A percentile compares a stretch with the other conserved stretches of the same genome.
phyloP scores from a whole-genome alignment of 2,888 invertebrate genomes.

The Microctonus hyperodae region DNA sequence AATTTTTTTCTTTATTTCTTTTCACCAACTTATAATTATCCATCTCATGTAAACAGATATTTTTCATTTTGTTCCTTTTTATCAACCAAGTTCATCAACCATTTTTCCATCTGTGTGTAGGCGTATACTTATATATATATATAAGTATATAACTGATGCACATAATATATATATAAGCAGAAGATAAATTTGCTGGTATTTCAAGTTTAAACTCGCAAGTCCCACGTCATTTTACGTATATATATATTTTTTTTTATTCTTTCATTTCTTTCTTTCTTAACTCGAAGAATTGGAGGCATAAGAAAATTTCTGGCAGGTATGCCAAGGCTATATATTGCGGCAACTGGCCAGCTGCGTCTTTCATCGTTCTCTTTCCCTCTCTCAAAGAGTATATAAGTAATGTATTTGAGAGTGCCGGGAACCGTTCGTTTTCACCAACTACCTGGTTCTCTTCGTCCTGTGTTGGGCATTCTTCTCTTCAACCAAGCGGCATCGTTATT shows the following conservation, averaged over 20 bases:
- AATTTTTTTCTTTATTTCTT: not conserved
- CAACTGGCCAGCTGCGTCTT: slow-evolving; percentile 1
- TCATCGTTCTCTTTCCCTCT: slow-evolving; percentile 1
- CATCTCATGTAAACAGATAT: slow-evolving; percentile 29
- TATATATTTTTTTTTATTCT: not conserved
- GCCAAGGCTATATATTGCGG: slow-evolving; percentile 23
- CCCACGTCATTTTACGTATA: not conserved
- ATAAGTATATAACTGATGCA: not conserved
- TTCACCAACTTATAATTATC: slow-evolving; percentile 13
- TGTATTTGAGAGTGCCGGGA: slow-evolving; percentile 19
- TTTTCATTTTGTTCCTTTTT: slow-evolving; percentile 22
- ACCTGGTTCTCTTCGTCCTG: slow-evolving; percentile 22
- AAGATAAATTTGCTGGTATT: slow-evolving; percentile 1
- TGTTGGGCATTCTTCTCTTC: slow-evolving; percentile 22
- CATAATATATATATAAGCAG: no score
- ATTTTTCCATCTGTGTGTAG: slow-evolving; percentile 8
- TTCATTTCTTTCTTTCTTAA: no score
- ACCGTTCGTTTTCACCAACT: slow-evolving; percentile 29
- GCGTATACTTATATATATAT: not conserved
- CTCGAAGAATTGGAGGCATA: not conserved
- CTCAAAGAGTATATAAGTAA: not conserved
- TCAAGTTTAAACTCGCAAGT: not conserved
- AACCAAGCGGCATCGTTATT: slow-evolving; percentile 21
- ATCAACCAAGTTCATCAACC: not conserved
- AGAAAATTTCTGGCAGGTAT: slow-evolving; percentile 33